Base-by-base conservation (phyloP, 2,888 invertebrate species). In the Tribolium freemani region DNA sequence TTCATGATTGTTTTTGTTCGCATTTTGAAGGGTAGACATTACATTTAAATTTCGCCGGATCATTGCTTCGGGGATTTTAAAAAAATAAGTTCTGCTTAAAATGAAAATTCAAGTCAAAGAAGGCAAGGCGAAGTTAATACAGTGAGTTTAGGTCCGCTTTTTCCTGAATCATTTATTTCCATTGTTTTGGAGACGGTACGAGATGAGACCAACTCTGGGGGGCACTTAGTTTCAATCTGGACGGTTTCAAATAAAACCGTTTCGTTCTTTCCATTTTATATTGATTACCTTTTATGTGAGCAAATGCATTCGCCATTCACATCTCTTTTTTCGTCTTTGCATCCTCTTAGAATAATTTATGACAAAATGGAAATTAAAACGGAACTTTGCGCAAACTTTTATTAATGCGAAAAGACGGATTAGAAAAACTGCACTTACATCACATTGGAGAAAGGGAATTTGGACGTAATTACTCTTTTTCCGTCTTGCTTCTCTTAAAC, bases 201-300 rank as follows among this genome's bases (percentile, higher is more conserved):
- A 79, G 80, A 79, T 80, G 79, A 79, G 78, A 70, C 77, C 74
- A 77, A 77, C 81, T 81, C 81, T 71, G 70, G 82, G 80, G 82
- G 78, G 80, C 78, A 82, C 81, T 83, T 83, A 82, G 81, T 84
- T 83, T 83, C 82, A 82, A 84, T 83, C 81, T 82, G 81, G 80
- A 79, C 79, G 81, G 77, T 77, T 80, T 77, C 80, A 76, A 81
- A 81, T 80, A 78, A 80, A 83, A 79, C 79, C 77, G 74, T 80
- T 77, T 74, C 69, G 67, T 70, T 71, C 69, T 73, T 72, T 76
- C 76, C 75, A 76, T 78, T 79, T 78, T 79, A 80, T 81, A 82
- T 82, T 79, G 82, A 82, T 81, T 78, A 78, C 73, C 70, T 74
- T 72, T 75, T 71, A 75, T 73, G 69, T n/a, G 54, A 63, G 67